Evolutionary conservation across 2,113 vertebrate species (phyloP), one percentile per base, ranked within the genome.

Genomic region (Pleuronectes platessa): DNA sequence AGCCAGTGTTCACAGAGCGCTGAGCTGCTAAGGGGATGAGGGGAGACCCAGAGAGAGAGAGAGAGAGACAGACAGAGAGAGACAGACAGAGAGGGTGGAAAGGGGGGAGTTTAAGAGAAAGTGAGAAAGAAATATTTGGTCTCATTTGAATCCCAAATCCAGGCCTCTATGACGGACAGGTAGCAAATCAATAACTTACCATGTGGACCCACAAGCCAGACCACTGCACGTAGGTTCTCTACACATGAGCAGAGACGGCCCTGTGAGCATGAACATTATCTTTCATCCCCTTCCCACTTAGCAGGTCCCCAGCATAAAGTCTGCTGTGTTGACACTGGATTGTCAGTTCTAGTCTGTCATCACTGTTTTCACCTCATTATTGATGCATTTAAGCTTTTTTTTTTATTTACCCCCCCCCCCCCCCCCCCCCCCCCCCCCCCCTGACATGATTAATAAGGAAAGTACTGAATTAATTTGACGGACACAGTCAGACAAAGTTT

Each of bases 1-100:
- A 84, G 86, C 80, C 66, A 63, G 17, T 58, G 77, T 74, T 72
- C 71, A 71, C 63, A 68, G 63, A 68, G 76, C 79, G 74, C 42
- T 65, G 74, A 79, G 79, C 51, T 56, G 77, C 60, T 69, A 81
- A 75, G 67, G 20, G 73, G 65, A 85, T 55, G 74, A 62, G 61
- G 24, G 51, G 24, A 76, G 31, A 66, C 15, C 54, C 23, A 51
- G 45, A 66, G 24, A 61, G 56, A 67, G 26, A 23, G 27, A 49
- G 10, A 17, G 24, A 54, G 24, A 31, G 18, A 62, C 14, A 31
- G 27, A 31, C 3, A 5, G 26, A n/a, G 24, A 47, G n/a, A 63
- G 55, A 59, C 27, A 62, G 56, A 18, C n/a, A 63, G 55, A 59
- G 37, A 63, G 61, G 49, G 70, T 62, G 65, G 67, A 12, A 42